These are phyloP conservation scores for Orchesella cincta DNA, from an alignment of 1,140 invertebrate species.

Conservation along the genomic window DNA sequence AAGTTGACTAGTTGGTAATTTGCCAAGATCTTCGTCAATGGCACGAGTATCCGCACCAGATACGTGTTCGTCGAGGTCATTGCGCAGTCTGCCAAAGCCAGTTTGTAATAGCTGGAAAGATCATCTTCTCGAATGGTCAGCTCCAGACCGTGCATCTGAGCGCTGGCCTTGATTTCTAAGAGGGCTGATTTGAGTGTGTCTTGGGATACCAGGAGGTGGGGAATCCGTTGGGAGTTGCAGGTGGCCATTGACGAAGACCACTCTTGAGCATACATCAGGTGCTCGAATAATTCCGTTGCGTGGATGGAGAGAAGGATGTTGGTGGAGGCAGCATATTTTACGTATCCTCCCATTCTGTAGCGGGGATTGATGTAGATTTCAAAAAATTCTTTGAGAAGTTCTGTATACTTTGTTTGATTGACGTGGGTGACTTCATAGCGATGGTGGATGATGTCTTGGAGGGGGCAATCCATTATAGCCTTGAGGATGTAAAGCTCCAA, in stretches of 20 bases:
- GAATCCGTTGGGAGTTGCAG: slow-evolving; percentile 1
- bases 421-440: not conserved
- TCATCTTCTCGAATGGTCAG: not conserved
- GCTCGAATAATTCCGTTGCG: not conserved
- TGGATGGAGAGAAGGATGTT: not conserved
- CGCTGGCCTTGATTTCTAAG: not conserved
- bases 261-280: not conserved
- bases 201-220: not conserved
- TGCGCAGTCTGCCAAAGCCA: not conserved
- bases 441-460: not conserved
- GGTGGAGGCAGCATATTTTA: not conserved
- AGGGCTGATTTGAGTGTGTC: not conserved
- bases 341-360: not conserved
- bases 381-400: not conserved
- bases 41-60: not conserved
- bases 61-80: not conserved
- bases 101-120: slow-evolving; percentile 24
- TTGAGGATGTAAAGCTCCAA: not conserved
- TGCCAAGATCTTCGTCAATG: not conserved
- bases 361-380: not conserved
- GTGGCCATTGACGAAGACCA: not conserved
- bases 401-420: not conserved
- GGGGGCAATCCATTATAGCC: slow-evolving; percentile 5
- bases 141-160: not conserved
- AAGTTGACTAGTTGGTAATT: not conserved